Base-by-base conservation (phyloP, 2,797 vertebrate genomes). In the Halcyon leucocephala region DNA sequence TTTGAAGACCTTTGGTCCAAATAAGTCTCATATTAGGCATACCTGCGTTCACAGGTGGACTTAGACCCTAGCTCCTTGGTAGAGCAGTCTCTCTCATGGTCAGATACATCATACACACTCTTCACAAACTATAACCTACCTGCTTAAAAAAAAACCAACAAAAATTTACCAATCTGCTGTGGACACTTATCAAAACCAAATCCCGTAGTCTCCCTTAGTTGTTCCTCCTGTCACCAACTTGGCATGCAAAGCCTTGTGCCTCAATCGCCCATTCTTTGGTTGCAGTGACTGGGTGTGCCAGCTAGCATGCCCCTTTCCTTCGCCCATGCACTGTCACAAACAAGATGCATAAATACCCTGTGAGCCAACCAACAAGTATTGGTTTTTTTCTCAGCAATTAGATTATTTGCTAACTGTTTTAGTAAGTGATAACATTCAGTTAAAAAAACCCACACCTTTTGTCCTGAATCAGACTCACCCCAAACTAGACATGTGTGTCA, bases 21-120 rank as follows among this genome's bases (percentile, higher is more conserved):
- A 31, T 42, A 35, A 37, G 18, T 35, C 35, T 92, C 29, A 4
- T 10, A 41, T 25, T 51, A 73, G 16, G 49, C 25, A 33, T 10
- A 57, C 17, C 19, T 31, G 9, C n/a, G 17, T 42, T 62, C 54
- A 77, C 29, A 58, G n/a, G 22, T 10, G 12, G 46, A 74, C 18
- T 20, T 33, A 18, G 37, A 62, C 26, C 33, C 24, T 46, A 61
- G 26, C 41, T 77, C 29, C 37, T 61, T 44, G 20, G 58, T 25
- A 37, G 19, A 51, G 41, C 1, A 0, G 12, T 33, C 26, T 46
- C 46, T 44, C 37, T 29, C 24, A 54, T 1, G 3, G 35, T 37
- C 54, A 76, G 28, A 26, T 55, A 51, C 24, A 41, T 49, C 61
- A 48, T 25, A 57, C 26, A 25, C 8, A 6, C 11, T 46, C 24